Percentiles rank a stretch among this genome's conserved stretches.
Evolutionary conservation across 2,888 invertebrate species (phyloP).

Genomic region (Napeogenes inachia): DNA sequence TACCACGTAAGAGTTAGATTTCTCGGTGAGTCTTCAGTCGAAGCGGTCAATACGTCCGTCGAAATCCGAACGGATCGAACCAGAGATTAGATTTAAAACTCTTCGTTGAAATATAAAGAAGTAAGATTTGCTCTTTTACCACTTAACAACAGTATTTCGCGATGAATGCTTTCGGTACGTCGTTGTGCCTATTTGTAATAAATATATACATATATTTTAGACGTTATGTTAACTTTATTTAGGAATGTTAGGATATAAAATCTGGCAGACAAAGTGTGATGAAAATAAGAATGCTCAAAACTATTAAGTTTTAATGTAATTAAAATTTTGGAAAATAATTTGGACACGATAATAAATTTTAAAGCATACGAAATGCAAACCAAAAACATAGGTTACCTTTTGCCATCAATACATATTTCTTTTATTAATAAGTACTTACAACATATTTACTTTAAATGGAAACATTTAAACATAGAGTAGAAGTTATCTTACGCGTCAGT

Average conservation of each 20-base stretch:
- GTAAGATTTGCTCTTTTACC: conserved; percentile 74
- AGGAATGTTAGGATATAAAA: conserved; percentile 63
- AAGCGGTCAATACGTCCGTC: conserved; percentile 53
- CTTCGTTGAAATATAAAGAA: conserved; percentile 67
- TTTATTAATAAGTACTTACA: conserved; percentile 54
- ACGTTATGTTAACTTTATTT: conserved; percentile 73
- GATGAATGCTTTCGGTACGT: conserved; percentile 72
- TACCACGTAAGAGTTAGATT: conserved; percentile 75
- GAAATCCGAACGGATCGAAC: conserved; percentile 57
- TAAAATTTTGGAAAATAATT: conserved; percentile 28
- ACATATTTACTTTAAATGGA: conserved; percentile 48
- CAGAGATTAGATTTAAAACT: conserved; percentile 68
- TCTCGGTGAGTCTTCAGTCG: conserved; percentile 57
- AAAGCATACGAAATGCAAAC: conserved; percentile 48
- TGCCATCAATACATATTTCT: conserved; percentile 64
- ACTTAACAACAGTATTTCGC: conserved; percentile 70
- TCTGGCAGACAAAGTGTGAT: conserved; percentile 61
- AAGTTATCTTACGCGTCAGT: conserved; percentile 41
- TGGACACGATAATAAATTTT: conserved; percentile 24
- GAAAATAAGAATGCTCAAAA: conserved; percentile 67
- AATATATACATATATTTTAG: conserved; percentile 67
- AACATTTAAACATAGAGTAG: conserved; percentile 41
- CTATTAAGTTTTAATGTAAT: conserved; percentile 51
- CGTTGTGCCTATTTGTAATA: conserved; percentile 66
- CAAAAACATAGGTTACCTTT: conserved; percentile 76